Evolutionary conservation across 2,888 invertebrate species (phyloP).

Genomic region (Ochropleura plecta): DNA sequence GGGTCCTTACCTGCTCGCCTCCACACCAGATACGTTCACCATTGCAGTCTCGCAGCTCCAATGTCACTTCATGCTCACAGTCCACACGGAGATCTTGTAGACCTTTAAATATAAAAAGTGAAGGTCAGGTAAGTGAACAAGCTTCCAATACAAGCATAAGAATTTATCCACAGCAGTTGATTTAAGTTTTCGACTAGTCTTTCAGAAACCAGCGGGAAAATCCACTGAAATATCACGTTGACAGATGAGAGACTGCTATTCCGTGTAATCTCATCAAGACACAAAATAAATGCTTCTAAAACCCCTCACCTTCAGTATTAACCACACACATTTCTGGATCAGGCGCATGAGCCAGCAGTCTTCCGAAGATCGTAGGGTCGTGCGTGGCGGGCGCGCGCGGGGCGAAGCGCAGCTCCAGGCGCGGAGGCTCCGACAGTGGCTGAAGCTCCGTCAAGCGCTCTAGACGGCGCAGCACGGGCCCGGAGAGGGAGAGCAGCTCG

Average conservation of each 20-base stretch:
- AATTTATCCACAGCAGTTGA: too few species aligned
- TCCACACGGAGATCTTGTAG: slow-evolving; percentile 92
- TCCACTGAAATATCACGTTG: too few species aligned
- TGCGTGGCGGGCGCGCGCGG: slow-evolving; percentile 77
- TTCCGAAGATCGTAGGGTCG: slow-evolving; percentile 80
- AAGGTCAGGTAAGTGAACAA: not conserved
- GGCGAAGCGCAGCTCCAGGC: slow-evolving; percentile 81
- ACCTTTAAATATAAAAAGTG: slow-evolving; percentile 67
- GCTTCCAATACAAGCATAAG: too few species aligned
- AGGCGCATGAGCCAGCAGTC: slow-evolving; percentile 91
- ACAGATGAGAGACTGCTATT: too few species aligned
- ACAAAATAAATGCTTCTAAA: not conserved
- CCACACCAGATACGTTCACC: slow-evolving; percentile 92
- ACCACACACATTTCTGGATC: slow-evolving; percentile 91
- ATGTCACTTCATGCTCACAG: slow-evolving; percentile 90
- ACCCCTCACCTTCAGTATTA: slow-evolving; percentile 87
- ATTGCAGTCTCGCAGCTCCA: slow-evolving; percentile 92
- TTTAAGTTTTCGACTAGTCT: too few species aligned
- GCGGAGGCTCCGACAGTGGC: slow-evolving; percentile 77
- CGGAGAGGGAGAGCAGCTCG: slow-evolving; percentile 93
- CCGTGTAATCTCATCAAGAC: not conserved
- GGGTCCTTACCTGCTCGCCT: slow-evolving; percentile 89
- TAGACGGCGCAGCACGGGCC: slow-evolving; percentile 92
- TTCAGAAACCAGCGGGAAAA: too few species aligned
- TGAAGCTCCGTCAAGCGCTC: slow-evolving; percentile 91